Percentiles rank a stretch among this genome's conserved stretches.
Evolutionary conservation across 2,797 vertebrate species (phyloP).

Genomic region (Pangasius djambal): DNA sequence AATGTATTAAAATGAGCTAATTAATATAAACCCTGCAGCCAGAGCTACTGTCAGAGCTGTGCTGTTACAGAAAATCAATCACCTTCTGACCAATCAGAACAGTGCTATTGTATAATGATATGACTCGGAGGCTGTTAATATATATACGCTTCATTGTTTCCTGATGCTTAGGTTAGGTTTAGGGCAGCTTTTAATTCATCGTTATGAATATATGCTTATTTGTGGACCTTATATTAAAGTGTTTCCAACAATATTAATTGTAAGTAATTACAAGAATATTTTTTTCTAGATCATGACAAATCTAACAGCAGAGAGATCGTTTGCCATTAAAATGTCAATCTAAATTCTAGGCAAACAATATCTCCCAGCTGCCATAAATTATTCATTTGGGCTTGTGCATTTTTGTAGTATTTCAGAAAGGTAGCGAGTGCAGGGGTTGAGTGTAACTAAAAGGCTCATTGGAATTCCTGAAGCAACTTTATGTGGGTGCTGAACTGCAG

Average conservation of each 20-base stretch:
- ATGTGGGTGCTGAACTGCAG: constrained; percentile 39
- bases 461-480: constrained; percentile 35
- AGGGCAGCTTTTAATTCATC: background rate
- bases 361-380: constrained; percentile 27
- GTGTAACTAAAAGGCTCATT: constrained; percentile 44
- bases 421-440: constrained; percentile 10
- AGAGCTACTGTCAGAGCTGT: background rate
- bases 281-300: background rate
- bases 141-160: background rate
- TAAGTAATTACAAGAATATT: background rate
- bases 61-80: background rate
- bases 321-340: constrained; percentile 1
- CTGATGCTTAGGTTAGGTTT: background rate
- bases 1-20: background rate
- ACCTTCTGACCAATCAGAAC: background rate
- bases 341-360: constrained; percentile 25
- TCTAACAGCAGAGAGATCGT: background rate
- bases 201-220: background rate
- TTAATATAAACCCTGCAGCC: background rate
- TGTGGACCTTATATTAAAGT: background rate
- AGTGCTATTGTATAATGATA: background rate
- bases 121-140: background rate
- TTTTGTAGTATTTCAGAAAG: constrained; percentile 31
- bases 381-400: constrained; percentile 29
- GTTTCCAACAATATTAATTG: background rate